These are phyloP conservation scores for Lasioglossum lativentre DNA, from an alignment of 2,888 invertebrate species.

Conservation along the genomic window DNA sequence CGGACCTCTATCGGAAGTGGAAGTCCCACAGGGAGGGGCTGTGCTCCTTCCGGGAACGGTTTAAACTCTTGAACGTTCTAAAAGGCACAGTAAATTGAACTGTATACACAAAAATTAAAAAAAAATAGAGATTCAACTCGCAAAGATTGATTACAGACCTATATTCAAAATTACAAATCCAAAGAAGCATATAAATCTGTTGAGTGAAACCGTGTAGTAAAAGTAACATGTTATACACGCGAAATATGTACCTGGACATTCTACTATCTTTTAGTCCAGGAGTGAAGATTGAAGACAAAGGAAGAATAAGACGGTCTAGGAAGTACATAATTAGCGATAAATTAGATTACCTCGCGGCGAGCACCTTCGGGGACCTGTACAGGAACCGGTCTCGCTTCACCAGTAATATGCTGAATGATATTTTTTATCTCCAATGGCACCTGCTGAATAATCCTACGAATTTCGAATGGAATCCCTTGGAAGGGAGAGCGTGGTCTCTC, in stretches of 20 bases:
- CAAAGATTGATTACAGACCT: no score
- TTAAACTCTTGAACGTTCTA: conserved; percentile 78
- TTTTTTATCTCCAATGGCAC: conserved; percentile 81
- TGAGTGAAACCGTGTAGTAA: no score
- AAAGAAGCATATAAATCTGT: no score
- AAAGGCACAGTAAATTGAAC: not conserved
- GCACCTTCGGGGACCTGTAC: conserved; percentile 77
- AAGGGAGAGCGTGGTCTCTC: conserved; percentile 80
- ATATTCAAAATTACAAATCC: no score
- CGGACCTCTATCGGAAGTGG: conserved; percentile 80
- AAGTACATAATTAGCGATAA: not conserved
- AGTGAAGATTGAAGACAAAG: no score
- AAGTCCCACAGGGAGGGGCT: conserved; percentile 77
- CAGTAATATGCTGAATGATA: conserved; percentile 80
- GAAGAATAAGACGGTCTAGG: no score
- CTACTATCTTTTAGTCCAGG: no score
- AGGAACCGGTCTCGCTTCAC: conserved; percentile 74
- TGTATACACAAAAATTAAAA: no score
- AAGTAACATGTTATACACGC: no score
- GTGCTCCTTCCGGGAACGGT: conserved; percentile 78
- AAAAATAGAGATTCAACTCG: no score
- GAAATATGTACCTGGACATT: no score
- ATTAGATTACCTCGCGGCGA: conserved; percentile 76
- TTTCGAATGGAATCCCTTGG: conserved; percentile 82
- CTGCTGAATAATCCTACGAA: conserved; percentile 80